These are phyloP conservation scores for Pelosia muscerda DNA, from an alignment of 2,888 invertebrate genomes.

Conservation along the genomic window DNA sequence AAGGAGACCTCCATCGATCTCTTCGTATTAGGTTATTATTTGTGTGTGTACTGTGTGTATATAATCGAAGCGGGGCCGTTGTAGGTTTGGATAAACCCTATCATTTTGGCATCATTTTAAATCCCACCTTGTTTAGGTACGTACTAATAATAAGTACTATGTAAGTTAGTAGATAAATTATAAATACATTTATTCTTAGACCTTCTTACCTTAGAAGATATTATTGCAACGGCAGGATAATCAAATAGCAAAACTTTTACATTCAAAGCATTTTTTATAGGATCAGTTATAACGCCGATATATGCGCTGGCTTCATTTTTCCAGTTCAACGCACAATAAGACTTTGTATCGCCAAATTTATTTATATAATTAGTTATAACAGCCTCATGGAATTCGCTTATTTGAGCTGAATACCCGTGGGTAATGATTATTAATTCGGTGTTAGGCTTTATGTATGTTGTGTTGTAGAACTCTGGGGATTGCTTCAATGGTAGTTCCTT, in stretches of 20 bases:
- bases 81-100: no score
- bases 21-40: no score
- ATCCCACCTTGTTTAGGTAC: no score
- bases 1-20: no score
- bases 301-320: not conserved
- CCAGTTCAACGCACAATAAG: conserved; percentile 6
- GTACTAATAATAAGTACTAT: not conserved
- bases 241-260: not conserved
- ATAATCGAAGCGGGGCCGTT: no score
- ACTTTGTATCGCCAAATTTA: not conserved
- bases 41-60: no score
- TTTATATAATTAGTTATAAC: not conserved
- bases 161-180: not conserved
- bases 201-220: not conserved
- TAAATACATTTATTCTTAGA: not conserved
- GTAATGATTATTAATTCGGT: not conserved
- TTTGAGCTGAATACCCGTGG: not conserved
- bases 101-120: no score
- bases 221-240: not conserved
- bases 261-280: not conserved
- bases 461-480: not conserved
- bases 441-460: not conserved
- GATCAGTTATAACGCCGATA: not conserved
- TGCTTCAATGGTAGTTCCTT: not conserved
- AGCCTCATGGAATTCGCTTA: not conserved